These are phyloP conservation scores for Drosophila setifemur DNA, from an alignment of 1,140 invertebrate genomes.

Conservation along the genomic window DNA sequence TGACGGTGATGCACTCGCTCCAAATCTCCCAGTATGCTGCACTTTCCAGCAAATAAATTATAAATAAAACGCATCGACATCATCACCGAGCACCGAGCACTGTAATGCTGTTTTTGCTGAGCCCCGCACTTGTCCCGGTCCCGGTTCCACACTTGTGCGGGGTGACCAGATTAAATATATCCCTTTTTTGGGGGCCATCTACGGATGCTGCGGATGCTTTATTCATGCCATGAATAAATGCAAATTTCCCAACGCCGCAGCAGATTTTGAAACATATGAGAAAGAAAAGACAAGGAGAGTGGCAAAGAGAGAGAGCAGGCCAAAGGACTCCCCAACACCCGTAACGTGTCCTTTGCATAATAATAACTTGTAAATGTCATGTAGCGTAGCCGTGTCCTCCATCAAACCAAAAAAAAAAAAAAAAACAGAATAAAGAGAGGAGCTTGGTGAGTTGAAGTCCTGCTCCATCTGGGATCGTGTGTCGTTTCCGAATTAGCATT, in stretches of 20 bases:
- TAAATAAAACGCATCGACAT: conserved; percentile 48
- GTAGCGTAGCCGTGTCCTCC: conserved; percentile 47
- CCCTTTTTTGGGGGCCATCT: conserved; percentile 30
- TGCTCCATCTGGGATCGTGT: conserved; percentile 26
- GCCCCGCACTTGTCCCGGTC: not conserved
- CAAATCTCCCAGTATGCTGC: conserved; percentile 1
- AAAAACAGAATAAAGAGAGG: conserved; percentile 7
- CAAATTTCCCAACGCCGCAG: conserved; percentile 69
- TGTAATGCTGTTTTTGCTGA: conserved; percentile 24
- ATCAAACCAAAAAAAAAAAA: conserved; percentile 9
- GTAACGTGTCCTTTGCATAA: conserved; percentile 76
- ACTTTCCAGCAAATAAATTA: conserved; percentile 46
- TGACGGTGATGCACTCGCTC: not conserved
- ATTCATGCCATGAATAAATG: conserved; percentile 80
- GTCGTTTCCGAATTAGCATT: conserved; percentile 67
- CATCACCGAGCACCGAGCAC: conserved; percentile 16
- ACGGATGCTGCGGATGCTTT: conserved; percentile 38
- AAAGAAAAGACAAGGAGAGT: not conserved
- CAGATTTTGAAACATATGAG: conserved; percentile 72
- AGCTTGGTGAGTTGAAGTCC: not conserved
- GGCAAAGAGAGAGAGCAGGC: conserved; percentile 25
- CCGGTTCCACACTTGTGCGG: not conserved
- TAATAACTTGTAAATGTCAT: conserved; percentile 78
- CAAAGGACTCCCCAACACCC: conserved; percentile 47
- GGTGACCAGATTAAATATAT: conserved; percentile 28